Evolutionary conservation across 2,888 invertebrate genomes (phyloP).

Genomic region (Rhimphoctona megacephalus): DNA sequence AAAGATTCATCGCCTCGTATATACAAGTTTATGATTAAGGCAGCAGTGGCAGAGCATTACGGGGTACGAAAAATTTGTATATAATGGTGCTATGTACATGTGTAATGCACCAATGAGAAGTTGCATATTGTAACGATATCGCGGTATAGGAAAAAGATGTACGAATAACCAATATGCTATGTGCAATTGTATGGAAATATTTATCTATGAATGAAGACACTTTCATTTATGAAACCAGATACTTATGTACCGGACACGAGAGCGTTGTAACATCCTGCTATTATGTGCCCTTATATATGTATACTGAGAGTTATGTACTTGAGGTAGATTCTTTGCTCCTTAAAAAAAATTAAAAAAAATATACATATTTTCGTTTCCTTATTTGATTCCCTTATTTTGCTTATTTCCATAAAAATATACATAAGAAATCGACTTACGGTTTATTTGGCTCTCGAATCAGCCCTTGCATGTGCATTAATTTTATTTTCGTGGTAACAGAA

Average conservation of each 20-base stretch:
- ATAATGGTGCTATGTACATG: slow-evolving; percentile 83
- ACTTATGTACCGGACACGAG: slow-evolving; percentile 83
- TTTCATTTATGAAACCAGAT: slow-evolving; percentile 84
- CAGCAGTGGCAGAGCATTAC: slow-evolving; percentile 81
- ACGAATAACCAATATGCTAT: slow-evolving; percentile 79
- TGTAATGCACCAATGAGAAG: slow-evolving; percentile 73
- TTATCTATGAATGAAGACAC: slow-evolving; percentile 84
- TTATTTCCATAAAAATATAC: background rate
- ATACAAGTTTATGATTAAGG: slow-evolving; percentile 77
- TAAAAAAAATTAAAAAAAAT: background rate
- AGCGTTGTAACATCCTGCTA: slow-evolving; percentile 84
- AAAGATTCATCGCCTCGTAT: background rate
- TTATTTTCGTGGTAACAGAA: background rate
- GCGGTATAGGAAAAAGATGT: slow-evolving; percentile 75
- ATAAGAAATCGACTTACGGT: background rate
- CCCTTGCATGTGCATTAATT: background rate
- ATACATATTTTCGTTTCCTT: background rate
- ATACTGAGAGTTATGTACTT: background rate
- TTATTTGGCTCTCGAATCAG: background rate
- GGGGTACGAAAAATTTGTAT: slow-evolving; percentile 82
- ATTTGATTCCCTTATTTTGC: background rate
- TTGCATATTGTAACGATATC: slow-evolving; percentile 81
- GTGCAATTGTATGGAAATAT: slow-evolving; percentile 84
- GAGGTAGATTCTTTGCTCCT: background rate
- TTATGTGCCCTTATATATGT: slow-evolving; percentile 80